phyloP scores from a whole-genome alignment of 2,113 vertebrate genomes.

The Elephas maximus region DNA sequence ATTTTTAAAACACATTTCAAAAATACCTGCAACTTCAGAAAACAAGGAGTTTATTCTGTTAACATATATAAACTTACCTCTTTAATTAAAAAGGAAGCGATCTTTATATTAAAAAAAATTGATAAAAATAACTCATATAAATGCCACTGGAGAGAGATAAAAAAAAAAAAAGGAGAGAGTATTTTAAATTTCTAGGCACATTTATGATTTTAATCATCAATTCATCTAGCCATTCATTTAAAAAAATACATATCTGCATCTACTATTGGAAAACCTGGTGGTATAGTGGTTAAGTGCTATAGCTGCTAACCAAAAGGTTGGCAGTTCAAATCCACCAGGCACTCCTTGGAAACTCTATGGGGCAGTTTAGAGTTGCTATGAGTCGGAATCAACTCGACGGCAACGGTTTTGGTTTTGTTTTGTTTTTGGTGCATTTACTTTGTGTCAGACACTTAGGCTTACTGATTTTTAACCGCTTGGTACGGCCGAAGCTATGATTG shows the following conservation, averaged over 20 bases:
- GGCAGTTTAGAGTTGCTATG: no score
- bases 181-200: slow-evolving; percentile 23
- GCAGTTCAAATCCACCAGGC: no score
- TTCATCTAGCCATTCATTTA: background rate
- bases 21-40: background rate
- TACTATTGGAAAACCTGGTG: background rate
- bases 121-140: background rate
- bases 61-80: background rate
- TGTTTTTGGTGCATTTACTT: no score
- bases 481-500: background rate
- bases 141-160: background rate
- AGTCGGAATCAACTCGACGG: no score
- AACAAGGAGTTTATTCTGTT: background rate
- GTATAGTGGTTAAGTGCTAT: no score
- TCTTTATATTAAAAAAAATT: background rate
- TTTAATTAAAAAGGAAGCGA: background rate
- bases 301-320: no score
- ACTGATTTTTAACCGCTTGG: background rate
- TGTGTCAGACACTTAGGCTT: background rate
- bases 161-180: no score
- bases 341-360: no score
- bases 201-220: background rate
- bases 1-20: background rate
- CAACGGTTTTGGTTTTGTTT: no score
- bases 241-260: background rate